These are phyloP conservation scores for Amazona vittata DNA, from an alignment of 2,113 vertebrate species.

Conservation along the genomic window DNA sequence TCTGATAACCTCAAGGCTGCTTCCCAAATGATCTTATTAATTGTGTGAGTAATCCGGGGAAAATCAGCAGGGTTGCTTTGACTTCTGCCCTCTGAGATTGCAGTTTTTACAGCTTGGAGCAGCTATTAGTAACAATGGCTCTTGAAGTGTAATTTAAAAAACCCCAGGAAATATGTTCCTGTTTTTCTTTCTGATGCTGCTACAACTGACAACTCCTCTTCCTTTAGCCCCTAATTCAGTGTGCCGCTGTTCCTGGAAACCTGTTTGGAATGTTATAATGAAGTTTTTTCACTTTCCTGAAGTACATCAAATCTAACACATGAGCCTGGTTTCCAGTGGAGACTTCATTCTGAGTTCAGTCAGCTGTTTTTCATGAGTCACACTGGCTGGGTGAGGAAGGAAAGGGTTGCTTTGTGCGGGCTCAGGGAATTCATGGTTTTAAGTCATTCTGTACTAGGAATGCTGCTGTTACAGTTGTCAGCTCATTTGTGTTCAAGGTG, in stretches of 20 bases:
- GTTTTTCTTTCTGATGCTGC: conserved; percentile 64
- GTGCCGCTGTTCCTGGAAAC: conserved; percentile 8
- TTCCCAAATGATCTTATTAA: conserved; percentile 71
- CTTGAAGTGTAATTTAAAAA: conserved; percentile 65
- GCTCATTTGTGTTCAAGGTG: not conserved
- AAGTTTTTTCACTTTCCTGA: conserved; percentile 33
- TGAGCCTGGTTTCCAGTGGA: not conserved
- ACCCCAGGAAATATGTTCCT: conserved; percentile 63
- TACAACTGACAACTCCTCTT: conserved; percentile 45
- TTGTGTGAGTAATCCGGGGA: conserved; percentile 19
- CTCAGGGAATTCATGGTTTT: not conserved
- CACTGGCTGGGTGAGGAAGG: not conserved
- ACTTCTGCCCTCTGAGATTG: conserved; percentile 59
- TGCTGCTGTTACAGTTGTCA: not conserved
- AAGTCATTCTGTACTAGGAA: not conserved
- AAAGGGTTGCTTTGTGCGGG: not conserved
- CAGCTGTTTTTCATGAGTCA: conserved; percentile 24
- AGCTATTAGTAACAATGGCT: conserved; percentile 52
- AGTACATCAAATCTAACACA: not conserved
- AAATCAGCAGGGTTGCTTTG: conserved; percentile 56
- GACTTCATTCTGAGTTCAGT: not conserved
- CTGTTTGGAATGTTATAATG: conserved; percentile 35
- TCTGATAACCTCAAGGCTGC: conserved; percentile 69
- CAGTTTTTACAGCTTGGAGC: conserved; percentile 53
- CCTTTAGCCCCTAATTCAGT: conserved; percentile 13